Base-by-base conservation (phyloP, 2,797 vertebrate species). In the Borostomias antarcticus region DNA sequence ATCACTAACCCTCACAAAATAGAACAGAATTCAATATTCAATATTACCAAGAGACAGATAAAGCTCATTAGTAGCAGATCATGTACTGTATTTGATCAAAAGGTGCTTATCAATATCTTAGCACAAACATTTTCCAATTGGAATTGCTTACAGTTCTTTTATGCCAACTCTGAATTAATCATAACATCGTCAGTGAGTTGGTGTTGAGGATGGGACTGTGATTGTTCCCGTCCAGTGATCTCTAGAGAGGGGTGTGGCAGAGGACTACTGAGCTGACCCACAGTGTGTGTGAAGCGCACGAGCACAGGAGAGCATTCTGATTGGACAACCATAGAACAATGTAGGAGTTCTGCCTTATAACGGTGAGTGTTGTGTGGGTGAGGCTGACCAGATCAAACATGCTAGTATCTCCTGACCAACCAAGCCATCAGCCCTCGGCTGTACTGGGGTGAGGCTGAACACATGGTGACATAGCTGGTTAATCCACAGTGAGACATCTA, bases 401-500 rank as follows among this genome's bases (percentile, higher is more conserved):
- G 72, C 72, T 71, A 62, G 74, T 40, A 52, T 32, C 64, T 43
- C 47, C 35, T 61, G 29, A 28, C 1, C 59, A 5, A n/a, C 59
- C 17, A 7, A 28, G 68, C 67, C 54, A 72, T 76, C 76, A 67
- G 1, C 28, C 26, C 62, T 64, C 11, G 37, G 37, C 33, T 33
- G 11, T 26, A 58, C 66, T 64, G 33, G 58, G 62, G 45, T 68
- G 19, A 76, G 37, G 52, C 75, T 68, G 76, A 82, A 76, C 72
- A 73, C 37, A 70, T 60, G 23, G 61, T 66, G 54, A 83, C 72
- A 74, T 45, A 71, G 69, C 69, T 68, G 62, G 73, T 70, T 45
- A 82, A 84, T 82, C 87, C 87, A 92, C 86, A 88, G 80, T 76
- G 83, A 87, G 35, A 78, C 77, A 81, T 82, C 82, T 82, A 74